Evolutionary conservation across 2,888 invertebrate genomes (phyloP).

Genomic region (Sthenelais limicola): DNA sequence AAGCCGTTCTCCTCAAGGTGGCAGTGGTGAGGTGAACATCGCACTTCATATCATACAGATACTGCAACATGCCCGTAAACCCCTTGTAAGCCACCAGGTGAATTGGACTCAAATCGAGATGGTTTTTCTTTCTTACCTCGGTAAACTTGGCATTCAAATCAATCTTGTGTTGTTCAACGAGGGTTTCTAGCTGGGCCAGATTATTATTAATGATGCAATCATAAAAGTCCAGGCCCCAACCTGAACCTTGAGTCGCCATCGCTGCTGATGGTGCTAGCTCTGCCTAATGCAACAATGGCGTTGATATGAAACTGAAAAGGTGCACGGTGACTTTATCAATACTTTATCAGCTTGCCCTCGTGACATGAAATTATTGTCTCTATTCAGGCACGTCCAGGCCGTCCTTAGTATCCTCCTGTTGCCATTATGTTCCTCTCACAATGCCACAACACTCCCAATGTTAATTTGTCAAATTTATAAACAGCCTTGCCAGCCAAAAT

Average conservation of each 20-base stretch:
- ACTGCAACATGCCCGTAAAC: slow-evolving; percentile 66
- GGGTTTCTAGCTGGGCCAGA: slow-evolving; percentile 64
- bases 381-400: too few species aligned
- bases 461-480: too few species aligned
- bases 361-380: too few species aligned
- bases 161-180: slow-evolving; percentile 70
- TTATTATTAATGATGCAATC: slow-evolving; percentile 72
- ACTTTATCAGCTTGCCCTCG: too few species aligned
- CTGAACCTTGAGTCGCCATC: slow-evolving; percentile 46
- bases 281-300: neutral
- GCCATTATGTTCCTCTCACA: too few species aligned
- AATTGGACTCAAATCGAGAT: slow-evolving; percentile 70
- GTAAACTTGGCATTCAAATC: slow-evolving; percentile 71
- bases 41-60: slow-evolving; percentile 61
- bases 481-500: too few species aligned
- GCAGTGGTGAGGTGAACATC: slow-evolving; percentile 70
- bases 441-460: too few species aligned
- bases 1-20: slow-evolving; percentile 68
- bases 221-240: slow-evolving; percentile 68
- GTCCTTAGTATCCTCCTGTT: too few species aligned
- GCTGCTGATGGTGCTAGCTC: neutral
- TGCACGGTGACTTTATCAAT: too few species aligned
- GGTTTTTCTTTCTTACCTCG: slow-evolving; percentile 70
- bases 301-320: too few species aligned
- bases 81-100: slow-evolving; percentile 71